Evolutionary conservation across 2,113 vertebrate genomes (phyloP).

Genomic region (Hipposideros armiger): DNA sequence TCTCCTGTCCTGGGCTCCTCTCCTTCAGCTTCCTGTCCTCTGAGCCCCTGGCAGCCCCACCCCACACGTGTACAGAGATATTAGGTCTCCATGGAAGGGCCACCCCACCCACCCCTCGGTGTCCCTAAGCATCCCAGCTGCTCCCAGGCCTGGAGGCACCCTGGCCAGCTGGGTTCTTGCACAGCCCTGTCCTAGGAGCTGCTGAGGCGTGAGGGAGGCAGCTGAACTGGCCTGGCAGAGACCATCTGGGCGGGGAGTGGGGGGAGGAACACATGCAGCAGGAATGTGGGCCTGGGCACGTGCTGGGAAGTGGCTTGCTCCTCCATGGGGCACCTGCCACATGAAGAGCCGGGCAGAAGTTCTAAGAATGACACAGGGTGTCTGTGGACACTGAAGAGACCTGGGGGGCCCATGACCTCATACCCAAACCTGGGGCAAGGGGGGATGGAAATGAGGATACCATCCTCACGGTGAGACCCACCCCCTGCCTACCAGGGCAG

Average conservation of each 20-base stretch:
- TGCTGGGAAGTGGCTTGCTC: conserved; percentile 58
- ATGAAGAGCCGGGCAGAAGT: background rate
- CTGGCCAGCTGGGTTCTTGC: conserved; percentile 73
- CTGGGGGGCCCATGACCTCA: background rate
- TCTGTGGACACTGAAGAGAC: background rate
- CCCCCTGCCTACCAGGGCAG: background rate
- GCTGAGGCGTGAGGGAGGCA: conserved; percentile 86
- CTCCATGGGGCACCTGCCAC: conserved; percentile 10
- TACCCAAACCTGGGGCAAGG: background rate
- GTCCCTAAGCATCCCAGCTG: conserved; percentile 87
- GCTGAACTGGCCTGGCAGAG: conserved; percentile 64
- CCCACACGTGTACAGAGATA: background rate
- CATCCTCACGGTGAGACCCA: background rate
- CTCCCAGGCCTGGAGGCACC: conserved; percentile 78
- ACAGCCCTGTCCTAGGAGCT: conserved; percentile 78
- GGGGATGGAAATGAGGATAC: background rate
- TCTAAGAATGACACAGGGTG: background rate
- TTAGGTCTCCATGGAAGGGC: background rate
- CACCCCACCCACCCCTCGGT: background rate
- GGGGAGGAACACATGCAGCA: conserved; percentile 60
- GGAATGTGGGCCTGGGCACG: conserved; percentile 80
- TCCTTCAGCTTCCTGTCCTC: conserved; percentile 23
- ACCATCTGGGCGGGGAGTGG: conserved; percentile 85
- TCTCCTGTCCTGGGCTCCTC: background rate
- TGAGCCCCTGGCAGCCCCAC: background rate